Evolutionary conservation across 2,797 vertebrate genomes (phyloP).

Genomic region (Acrossocheilus wenchowensis): DNA sequence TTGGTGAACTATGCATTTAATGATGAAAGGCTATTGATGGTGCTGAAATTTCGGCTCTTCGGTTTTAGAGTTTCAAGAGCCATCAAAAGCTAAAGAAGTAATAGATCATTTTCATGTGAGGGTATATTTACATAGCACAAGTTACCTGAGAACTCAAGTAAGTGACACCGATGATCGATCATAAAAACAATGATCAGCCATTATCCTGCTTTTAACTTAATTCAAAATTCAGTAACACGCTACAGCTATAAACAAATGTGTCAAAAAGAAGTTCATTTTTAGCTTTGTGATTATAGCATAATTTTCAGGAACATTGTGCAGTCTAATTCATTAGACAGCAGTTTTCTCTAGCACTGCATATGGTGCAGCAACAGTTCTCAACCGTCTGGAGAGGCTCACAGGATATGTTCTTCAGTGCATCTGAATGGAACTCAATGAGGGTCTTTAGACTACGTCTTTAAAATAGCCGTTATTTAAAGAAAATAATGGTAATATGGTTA

Average conservation of each 20-base stretch:
- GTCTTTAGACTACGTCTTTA: not conserved
- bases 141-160: not conserved
- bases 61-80: not conserved
- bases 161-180: not conserved
- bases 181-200: not conserved
- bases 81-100: not conserved
- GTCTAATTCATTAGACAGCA: not conserved
- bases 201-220: not conserved
- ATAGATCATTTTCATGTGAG: not conserved
- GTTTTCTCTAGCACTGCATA: not conserved
- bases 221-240: not conserved
- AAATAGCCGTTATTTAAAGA: not conserved
- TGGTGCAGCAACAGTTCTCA: not conserved
- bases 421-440: not conserved
- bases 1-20: not conserved
- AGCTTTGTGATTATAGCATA: not conserved
- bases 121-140: not conserved
- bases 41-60: not conserved
- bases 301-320: not conserved
- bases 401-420: not conserved
- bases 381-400: not conserved
- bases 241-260: not conserved
- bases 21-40: not conserved
- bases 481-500: not conserved
- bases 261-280: not conserved